phyloP scores from a whole-genome alignment of 2,113 vertebrate genomes.

The Malaclemys terrapin region DNA sequence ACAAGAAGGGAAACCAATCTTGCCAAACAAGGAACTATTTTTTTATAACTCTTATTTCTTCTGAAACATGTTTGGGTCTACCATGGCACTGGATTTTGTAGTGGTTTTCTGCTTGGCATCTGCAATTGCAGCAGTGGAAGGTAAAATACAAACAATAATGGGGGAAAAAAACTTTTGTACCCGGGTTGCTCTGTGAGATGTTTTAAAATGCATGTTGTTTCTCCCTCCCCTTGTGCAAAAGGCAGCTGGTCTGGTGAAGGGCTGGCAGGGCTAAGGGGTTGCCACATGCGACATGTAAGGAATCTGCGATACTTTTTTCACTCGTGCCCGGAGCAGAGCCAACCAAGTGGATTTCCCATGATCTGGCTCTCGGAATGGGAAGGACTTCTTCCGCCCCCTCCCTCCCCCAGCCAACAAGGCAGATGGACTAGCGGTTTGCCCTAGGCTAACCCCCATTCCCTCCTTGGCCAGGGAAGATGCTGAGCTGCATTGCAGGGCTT shows the following conservation, averaged over 20 bases:
- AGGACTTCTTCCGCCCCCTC: too few relatives aligned
- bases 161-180: neutral
- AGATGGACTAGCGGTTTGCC: too few relatives aligned
- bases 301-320: neutral
- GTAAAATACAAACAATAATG: conserved; percentile 48
- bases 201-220: neutral
- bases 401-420: too few relatives aligned
- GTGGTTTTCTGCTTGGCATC: conserved; percentile 82
- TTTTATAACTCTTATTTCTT: neutral
- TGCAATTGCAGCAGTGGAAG: conserved; percentile 83
- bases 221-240: neutral
- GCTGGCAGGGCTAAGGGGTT: too few relatives aligned
- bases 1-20: neutral
- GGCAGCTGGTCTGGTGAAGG: too few relatives aligned
- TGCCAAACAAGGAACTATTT: conserved; percentile 31
- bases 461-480: neutral
- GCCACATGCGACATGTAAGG: too few relatives aligned
- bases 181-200: neutral
- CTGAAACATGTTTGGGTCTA: conserved; percentile 39
- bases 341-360: neutral
- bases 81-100: conserved; percentile 80
- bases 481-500: conserved; percentile 68
- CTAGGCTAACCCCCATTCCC: neutral
- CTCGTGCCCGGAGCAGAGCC: neutral
- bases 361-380: too few relatives aligned